Evolutionary conservation across 1,140 invertebrate genomes (phyloP).

Genomic region (Lasioglossum albipes): DNA sequence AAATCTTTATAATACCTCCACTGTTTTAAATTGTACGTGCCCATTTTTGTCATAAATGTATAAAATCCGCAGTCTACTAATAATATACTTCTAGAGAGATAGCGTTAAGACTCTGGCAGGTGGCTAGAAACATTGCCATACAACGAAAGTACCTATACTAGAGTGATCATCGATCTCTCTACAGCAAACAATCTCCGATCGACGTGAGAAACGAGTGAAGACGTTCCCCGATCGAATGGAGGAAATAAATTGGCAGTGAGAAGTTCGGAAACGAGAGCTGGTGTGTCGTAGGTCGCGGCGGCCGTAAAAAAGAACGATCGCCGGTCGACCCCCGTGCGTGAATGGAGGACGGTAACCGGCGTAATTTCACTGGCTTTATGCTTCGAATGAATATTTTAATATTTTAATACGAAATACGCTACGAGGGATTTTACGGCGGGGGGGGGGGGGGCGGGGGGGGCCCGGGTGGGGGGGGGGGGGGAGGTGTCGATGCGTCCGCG

Average conservation of each 20-base stretch:
- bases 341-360: constrained; percentile 73
- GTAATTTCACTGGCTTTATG: constrained; percentile 76
- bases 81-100: too few species aligned
- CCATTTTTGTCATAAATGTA: too few species aligned
- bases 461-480: too few species aligned
- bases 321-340: constrained; percentile 56
- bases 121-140: too few species aligned
- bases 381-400: constrained; percentile 79
- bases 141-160: background rate
- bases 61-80: too few species aligned
- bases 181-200: too few species aligned
- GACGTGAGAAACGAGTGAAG: too few species aligned
- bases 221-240: too few species aligned
- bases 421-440: constrained; percentile 84
- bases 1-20: too few species aligned
- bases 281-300: constrained; percentile 75
- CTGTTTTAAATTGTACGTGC: too few species aligned
- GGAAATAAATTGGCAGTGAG: background rate
- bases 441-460: too few species aligned
- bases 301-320: constrained; percentile 41
- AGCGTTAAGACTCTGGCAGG: background rate
- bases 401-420: constrained; percentile 78
- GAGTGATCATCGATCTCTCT: too few species aligned
- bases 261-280: constrained; percentile 62
- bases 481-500: background rate